These are phyloP conservation scores for Phortica variegata DNA, from an alignment of 1,140 invertebrate genomes.

Conservation along the genomic window DNA sequence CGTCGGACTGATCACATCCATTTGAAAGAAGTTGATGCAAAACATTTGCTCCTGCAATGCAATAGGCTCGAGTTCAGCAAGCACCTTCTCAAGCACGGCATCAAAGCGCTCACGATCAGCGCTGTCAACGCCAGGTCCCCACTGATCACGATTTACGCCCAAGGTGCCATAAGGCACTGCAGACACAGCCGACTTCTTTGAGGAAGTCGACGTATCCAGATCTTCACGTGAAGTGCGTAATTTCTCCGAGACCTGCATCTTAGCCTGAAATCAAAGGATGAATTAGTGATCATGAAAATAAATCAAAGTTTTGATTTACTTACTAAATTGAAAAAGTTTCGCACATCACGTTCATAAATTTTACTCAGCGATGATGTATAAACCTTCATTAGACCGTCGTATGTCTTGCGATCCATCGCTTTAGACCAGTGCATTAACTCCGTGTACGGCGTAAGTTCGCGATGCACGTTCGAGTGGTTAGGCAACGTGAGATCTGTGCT, in stretches of 20 bases:
- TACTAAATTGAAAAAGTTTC: slow-evolving; percentile 73
- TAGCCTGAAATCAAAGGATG: slow-evolving; percentile 60
- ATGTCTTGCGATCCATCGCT: slow-evolving; percentile 80
- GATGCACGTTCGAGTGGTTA: slow-evolving; percentile 76
- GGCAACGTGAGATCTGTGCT: slow-evolving; percentile 69
- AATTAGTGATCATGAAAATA: not conserved
- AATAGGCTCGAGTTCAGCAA: slow-evolving; percentile 87
- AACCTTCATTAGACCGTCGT: slow-evolving; percentile 75
- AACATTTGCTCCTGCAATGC: slow-evolving; percentile 95
- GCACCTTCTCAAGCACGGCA: slow-evolving; percentile 60
- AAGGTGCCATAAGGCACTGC: slow-evolving; percentile 50
- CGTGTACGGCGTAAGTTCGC: slow-evolving; percentile 79
- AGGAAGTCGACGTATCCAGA: slow-evolving; percentile 45
- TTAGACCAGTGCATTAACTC: slow-evolving; percentile 90
- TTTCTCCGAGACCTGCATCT: slow-evolving; percentile 50
- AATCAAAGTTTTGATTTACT: not conserved
- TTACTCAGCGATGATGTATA: slow-evolving; percentile 78
- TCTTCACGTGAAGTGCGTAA: slow-evolving; percentile 47
- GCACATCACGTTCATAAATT: slow-evolving; percentile 82
- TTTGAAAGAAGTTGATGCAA: slow-evolving; percentile 90
- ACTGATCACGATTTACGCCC: slow-evolving; percentile 50
- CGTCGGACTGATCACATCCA: slow-evolving; percentile 66
- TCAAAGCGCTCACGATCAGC: slow-evolving; percentile 56
- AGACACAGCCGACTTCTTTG: slow-evolving; percentile 38
- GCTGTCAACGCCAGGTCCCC: slow-evolving; percentile 46